Evolutionary conservation across 2,113 vertebrate genomes (phyloP).

Genomic region (Sylvilagus bachmani): DNA sequence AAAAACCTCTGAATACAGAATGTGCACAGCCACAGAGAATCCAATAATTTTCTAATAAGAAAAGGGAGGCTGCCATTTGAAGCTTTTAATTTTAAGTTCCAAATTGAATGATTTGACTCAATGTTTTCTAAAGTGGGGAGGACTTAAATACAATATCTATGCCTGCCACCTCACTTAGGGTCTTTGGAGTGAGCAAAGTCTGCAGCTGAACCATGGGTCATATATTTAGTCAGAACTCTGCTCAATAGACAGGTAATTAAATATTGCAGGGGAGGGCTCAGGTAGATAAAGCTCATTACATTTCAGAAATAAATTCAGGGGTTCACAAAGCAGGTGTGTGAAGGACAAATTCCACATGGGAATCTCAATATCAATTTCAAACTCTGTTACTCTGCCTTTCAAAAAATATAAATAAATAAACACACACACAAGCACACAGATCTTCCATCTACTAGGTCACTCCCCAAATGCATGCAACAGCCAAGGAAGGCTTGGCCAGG

Average conservation of each 20-base stretch:
- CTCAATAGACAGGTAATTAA: neutral
- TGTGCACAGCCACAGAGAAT: constrained; percentile 82
- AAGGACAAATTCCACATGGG: too few species aligned
- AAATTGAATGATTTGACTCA: constrained; percentile 73
- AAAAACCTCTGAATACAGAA: constrained; percentile 82
- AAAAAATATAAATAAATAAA: too few species aligned
- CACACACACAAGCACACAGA: too few species aligned
- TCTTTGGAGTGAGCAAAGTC: too few species aligned
- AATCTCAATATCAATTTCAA: too few species aligned
- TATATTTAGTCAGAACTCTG: neutral
- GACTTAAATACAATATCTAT: neutral
- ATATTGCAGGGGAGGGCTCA: neutral
- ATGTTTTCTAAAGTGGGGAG: constrained; percentile 49
- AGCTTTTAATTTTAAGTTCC: constrained; percentile 84
- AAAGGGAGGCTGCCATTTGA: constrained; percentile 72
- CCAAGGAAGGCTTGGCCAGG: too few species aligned
- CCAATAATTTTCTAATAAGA: constrained; percentile 84
- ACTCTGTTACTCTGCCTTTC: too few species aligned
- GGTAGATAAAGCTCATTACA: neutral
- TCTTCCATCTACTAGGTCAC: too few species aligned
- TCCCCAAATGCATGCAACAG: too few species aligned
- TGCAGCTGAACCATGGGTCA: neutral
- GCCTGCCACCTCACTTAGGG: neutral
- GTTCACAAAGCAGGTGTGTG: neutral
- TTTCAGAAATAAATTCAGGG: neutral